phyloP scores from a whole-genome alignment of 2,888 invertebrate species.

The Orthosia incerta region DNA sequence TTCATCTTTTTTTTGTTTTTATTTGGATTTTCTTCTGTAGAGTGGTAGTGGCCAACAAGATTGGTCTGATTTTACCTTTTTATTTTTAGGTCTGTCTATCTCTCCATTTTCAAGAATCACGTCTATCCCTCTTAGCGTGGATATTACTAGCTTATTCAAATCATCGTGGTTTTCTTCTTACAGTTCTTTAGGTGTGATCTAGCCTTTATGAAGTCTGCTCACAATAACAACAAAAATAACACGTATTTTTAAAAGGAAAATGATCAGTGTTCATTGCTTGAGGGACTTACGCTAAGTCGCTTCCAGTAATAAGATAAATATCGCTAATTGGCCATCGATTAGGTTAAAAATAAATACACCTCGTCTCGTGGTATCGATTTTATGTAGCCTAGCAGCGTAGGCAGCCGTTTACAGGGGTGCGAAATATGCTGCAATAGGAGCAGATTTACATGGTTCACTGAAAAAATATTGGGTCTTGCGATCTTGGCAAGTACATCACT shows the following conservation, averaged over 20 bases:
- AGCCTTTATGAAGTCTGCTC: background rate
- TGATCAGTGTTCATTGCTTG: conserved; percentile 9
- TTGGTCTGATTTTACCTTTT: too few relatives aligned
- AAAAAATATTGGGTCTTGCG: too few relatives aligned
- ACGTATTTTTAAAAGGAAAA: conserved; percentile 3
- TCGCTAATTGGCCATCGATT: conserved; percentile 49
- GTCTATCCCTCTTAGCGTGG: too few relatives aligned
- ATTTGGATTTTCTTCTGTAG: too few relatives aligned
- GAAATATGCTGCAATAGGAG: background rate
- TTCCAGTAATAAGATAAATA: conserved; percentile 34
- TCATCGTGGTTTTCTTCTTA: too few relatives aligned
- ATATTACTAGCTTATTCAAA: too few relatives aligned
- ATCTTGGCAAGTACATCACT: too few relatives aligned
- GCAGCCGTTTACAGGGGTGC: background rate
- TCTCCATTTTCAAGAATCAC: too few relatives aligned
- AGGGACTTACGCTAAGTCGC: conserved; percentile 33
- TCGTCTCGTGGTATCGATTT: conserved; percentile 19
- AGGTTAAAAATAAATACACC: conserved; percentile 32
- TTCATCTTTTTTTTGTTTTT: too few relatives aligned
- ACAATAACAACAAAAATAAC: conserved; percentile 13
- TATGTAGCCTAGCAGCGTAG: conserved; percentile 3
- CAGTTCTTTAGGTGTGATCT: too few relatives aligned
- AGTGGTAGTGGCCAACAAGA: too few relatives aligned
- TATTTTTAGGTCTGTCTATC: too few relatives aligned
- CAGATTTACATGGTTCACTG: background rate